phyloP scores from a whole-genome alignment of 1,140 invertebrate genomes.

The Drosophila oshimai region DNA sequence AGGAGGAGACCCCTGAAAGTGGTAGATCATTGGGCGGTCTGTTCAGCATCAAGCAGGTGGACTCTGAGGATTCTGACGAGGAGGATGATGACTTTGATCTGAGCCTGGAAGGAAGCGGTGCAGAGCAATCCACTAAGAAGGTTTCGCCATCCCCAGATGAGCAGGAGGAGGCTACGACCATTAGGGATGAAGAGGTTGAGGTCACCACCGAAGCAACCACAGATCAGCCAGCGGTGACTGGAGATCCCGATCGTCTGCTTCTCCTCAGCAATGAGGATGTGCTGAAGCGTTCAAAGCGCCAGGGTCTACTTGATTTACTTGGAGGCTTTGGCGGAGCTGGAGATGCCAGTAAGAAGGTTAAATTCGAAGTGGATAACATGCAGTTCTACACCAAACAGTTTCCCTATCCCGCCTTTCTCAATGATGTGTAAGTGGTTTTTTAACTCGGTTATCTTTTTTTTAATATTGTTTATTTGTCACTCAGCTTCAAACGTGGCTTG shows the following conservation, averaged over 20 bases:
- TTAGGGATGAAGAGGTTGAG: background rate
- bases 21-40: background rate
- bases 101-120: background rate
- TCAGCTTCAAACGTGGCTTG: slow-evolving; percentile 86
- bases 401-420: slow-evolving; percentile 87
- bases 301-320: slow-evolving; percentile 61
- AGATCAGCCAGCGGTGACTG: background rate
- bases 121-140: background rate
- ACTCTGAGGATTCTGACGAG: slow-evolving; percentile 18
- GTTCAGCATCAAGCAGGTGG: slow-evolving; percentile 32
- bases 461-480: slow-evolving; percentile 3
- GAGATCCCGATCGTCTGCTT: background rate
- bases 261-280: slow-evolving; percentile 24
- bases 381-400: slow-evolving; percentile 86
- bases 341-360: slow-evolving; percentile 6
- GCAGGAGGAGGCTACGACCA: background rate
- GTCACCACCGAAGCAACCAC: slow-evolving; percentile 3
- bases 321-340: slow-evolving; percentile 24
- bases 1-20: background rate
- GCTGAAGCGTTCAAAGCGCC: slow-evolving; percentile 34
- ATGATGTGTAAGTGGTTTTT: slow-evolving; percentile 84
- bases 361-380: slow-evolving; percentile 82
- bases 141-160: background rate
- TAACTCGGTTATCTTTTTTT: background rate
- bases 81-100: slow-evolving; percentile 50